Evolutionary conservation across 1,140 invertebrate genomes (phyloP), one percentile per base, ranked within the genome.

Genomic region (Muscidifurax raptorellus): DNA sequence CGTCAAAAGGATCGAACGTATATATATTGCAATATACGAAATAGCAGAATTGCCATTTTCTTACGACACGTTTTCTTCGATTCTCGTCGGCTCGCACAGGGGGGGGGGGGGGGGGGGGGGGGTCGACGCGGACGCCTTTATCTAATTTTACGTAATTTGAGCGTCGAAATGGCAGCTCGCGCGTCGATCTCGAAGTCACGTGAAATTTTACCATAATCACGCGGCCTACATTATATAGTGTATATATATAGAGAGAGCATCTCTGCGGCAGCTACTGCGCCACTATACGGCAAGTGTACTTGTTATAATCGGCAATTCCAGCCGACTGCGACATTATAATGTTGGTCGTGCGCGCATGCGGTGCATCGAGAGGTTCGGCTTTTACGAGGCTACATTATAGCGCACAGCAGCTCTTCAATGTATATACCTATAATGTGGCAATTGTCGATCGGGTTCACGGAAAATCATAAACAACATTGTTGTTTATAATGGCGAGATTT

Each of bases 91-190:
- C 59, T 78, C 52, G 64, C 28, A 52, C 30, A 30, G n/a, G 18
- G 28, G 36, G 76, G n/a, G n/a, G n/a, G n/a, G n/a, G n/a, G n/a
- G n/a, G n/a, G n/a, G n/a, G n/a, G n/a, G n/a, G n/a, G n/a, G n/a
- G n/a, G n/a, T n/a, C n/a, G n/a, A n/a, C n/a, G n/a, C n/a, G n/a
- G n/a, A 32, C 28, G 59, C 13, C 66, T 80, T 71, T 80, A 80
- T 71, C 78, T 80, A 80, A 69, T 80, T 80, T 80, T 80, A 69
- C 78, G 66, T 69, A 80, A 80, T 69, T 80, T 69, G 32, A 79
- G 36, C 77, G 27, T 7, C 66, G 27, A 78, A 78, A 78, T 66
- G 52, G 52, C 12, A 36, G 7, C 28, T 22, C 4, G n/a, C 10
- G n/a, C n/a, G n/a, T 13, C 28, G 15, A 0, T 0, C 25, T 78